These are phyloP conservation scores for Platycheirus rosarum DNA, from an alignment of 2,888 invertebrate species.

Conservation along the genomic window DNA sequence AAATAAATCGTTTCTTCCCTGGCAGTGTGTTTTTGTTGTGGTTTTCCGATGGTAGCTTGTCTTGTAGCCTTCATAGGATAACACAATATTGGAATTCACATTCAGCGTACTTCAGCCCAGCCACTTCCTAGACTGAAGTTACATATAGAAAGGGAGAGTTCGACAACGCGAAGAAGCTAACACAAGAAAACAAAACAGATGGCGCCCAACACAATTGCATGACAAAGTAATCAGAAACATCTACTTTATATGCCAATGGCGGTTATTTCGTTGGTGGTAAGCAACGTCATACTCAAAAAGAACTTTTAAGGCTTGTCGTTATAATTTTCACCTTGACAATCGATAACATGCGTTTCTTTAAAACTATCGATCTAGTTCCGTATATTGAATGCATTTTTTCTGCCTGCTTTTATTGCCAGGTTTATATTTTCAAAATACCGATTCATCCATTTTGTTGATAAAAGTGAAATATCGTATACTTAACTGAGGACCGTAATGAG, in stretches of 20 bases:
- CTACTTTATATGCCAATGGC: constrained; percentile 67
- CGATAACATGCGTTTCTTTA: constrained; percentile 45
- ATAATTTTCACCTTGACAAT: constrained; percentile 17
- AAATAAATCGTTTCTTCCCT: constrained; percentile 58
- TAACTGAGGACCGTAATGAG: no score
- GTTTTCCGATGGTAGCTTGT: constrained; percentile 3
- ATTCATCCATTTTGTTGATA: no score
- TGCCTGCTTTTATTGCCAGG: no score
- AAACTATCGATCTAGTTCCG: constrained; percentile 27
- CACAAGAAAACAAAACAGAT: constrained; percentile 31
- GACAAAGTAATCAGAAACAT: constrained; percentile 51
- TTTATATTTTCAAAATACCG: no score
- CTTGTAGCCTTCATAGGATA: constrained; percentile 21
- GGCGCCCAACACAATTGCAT: constrained; percentile 9
- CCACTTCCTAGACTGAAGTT: background rate
- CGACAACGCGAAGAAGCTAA: constrained; percentile 24
- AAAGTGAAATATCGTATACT: no score
- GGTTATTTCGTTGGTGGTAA: constrained; percentile 17
- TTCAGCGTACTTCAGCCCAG: background rate
- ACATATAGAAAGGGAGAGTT: background rate
- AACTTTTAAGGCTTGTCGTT: constrained; percentile 28
- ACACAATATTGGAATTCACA: constrained; percentile 35
- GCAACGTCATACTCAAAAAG: constrained; percentile 38
- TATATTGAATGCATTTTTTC: no score
- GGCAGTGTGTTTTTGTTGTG: constrained; percentile 18